Conservation (phyloP, 2,113 vertebrate genomes). For the Motacilla alba region DNA sequence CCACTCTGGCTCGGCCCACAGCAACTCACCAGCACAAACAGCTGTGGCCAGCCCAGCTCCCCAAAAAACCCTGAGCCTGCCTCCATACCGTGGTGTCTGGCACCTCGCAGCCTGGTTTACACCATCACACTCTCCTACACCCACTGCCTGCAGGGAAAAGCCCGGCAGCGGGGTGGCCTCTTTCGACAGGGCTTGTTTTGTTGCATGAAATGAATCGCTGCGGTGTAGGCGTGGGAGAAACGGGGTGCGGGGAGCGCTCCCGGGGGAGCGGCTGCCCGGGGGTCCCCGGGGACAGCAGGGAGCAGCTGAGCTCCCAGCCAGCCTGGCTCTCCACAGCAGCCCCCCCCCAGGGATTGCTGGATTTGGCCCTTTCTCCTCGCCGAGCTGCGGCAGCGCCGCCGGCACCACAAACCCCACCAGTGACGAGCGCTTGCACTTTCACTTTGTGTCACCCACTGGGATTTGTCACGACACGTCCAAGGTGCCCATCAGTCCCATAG, state of each 20-base stretch:
- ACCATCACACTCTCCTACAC: neutral
- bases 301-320: neutral
- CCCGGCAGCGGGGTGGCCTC: neutral
- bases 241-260: neutral
- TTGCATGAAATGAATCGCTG: neutral
- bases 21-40: neutral
- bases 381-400: neutral
- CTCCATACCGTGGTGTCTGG: accelerated
- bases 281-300: neutral
- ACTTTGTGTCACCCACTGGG: neutral
- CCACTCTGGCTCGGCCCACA: accelerated
- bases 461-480: neutral
- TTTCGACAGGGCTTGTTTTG: constrained; percentile 11
- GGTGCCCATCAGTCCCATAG: accelerated
- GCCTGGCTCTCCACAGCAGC: neutral
- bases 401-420: neutral
- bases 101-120: neutral
- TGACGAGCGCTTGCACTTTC: neutral
- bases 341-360: neutral
- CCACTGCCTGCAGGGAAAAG: neutral
- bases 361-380: neutral
- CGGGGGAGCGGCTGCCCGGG: accelerated
- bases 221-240: neutral
- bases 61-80: neutral
- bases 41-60: neutral